Evolutionary conservation across 2,113 vertebrate genomes (phyloP).

Genomic region (Heteronetta atricapilla): DNA sequence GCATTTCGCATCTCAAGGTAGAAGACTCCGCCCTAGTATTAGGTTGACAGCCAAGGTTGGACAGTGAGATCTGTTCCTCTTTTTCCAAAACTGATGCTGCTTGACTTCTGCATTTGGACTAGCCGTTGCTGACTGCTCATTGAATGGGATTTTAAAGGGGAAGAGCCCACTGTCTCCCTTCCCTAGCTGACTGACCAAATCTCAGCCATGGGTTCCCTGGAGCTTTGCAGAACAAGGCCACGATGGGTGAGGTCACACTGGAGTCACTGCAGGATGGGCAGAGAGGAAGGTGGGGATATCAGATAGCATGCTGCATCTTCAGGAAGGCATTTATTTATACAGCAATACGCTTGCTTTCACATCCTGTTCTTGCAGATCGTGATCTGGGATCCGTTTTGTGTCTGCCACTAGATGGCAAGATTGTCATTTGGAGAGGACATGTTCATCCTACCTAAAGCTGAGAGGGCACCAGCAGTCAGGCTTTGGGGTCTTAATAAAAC

Average conservation of each 20-base stretch:
- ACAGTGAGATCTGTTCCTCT: background rate
- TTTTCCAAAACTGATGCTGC: background rate
- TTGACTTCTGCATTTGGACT: background rate
- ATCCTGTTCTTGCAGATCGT: accelerated
- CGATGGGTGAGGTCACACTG: background rate
- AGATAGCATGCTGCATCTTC: background rate
- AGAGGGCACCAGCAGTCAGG: background rate
- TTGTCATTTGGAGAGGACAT: background rate
- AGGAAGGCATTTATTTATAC: background rate
- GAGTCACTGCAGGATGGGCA: background rate
- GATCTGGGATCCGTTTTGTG: background rate
- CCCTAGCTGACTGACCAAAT: background rate
- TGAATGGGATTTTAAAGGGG: background rate
- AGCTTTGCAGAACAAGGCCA: background rate
- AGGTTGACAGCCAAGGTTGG: background rate
- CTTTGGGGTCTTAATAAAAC: background rate
- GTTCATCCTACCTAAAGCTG: background rate
- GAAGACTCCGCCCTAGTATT: background rate
- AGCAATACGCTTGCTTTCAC: background rate
- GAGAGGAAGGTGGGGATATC: background rate
- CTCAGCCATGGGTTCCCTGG: background rate
- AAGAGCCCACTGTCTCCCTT: background rate
- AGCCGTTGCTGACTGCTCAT: background rate
- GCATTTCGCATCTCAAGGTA: background rate
- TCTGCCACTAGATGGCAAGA: constrained; percentile 50